phyloP scores from a whole-genome alignment of 1,140 invertebrate genomes.

The Thaumetopoea pityocampa region DNA sequence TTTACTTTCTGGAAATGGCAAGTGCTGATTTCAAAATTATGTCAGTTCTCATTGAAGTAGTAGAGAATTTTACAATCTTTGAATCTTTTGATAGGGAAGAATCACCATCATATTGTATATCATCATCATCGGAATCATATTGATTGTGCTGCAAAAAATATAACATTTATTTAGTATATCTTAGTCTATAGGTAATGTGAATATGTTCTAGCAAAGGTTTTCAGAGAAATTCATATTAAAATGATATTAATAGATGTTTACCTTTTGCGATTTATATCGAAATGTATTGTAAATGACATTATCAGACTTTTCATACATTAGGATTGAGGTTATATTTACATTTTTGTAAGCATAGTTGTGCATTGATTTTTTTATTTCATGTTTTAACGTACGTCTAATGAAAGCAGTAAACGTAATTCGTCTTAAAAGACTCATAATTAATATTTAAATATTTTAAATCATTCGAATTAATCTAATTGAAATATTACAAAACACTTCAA shows the following conservation, averaged over 20 bases:
- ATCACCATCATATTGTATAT: slow-evolving; percentile 39
- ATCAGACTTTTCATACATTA: slow-evolving; percentile 4
- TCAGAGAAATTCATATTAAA: background rate
- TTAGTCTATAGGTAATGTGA: background rate
- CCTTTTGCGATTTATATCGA: slow-evolving; percentile 47
- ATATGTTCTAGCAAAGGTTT: too few species aligned
- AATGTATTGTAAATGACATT: slow-evolving; percentile 14
- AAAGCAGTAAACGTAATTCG: slow-evolving; percentile 12
- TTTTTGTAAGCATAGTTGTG: slow-evolving; percentile 21
- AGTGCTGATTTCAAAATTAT: slow-evolving; percentile 79
- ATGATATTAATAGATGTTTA: slow-evolving; percentile 18
- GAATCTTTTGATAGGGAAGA: slow-evolving; percentile 63
- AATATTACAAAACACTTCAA: background rate
- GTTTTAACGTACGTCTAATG: slow-evolving; percentile 5
- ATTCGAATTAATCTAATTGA: too few species aligned
- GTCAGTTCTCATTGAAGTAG: slow-evolving; percentile 81
- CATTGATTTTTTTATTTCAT: slow-evolving; percentile 16
- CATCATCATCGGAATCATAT: slow-evolving; percentile 56
- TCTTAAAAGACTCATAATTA: slow-evolving; percentile 30
- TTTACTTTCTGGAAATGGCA: slow-evolving; percentile 80
- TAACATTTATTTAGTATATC: background rate
- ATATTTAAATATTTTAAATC: too few species aligned
- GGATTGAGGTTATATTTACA: slow-evolving; percentile 27
- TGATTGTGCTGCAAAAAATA: slow-evolving; percentile 31
- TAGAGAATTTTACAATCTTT: slow-evolving; percentile 77